Evolutionary conservation across 2,797 vertebrate genomes (phyloP), one percentile per base, ranked within the genome.

Genomic region (Characodon lateralis): DNA sequence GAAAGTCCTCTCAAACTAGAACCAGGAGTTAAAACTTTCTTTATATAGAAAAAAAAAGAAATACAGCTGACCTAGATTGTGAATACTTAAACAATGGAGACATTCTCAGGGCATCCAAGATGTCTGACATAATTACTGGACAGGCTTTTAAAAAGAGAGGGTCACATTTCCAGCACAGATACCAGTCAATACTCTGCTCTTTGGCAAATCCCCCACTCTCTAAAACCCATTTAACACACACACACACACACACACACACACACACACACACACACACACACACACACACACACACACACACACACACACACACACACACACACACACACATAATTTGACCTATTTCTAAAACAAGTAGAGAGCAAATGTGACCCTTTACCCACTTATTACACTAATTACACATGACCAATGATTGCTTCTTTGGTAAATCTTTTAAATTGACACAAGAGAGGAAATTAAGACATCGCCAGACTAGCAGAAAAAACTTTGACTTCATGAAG

Each of bases 301-400:
- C 72, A 48, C 69, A 35, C 59, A 89, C 83, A 82, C 78, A 81
- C 69, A 69, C 78, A 82, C 84, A 74, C 41, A 89, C 82, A 84
- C 79, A 80, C 66, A 66, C 79, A 81, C 84, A 74, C 48, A 43
- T 41, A 59, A 51, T 84, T 46, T 90, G 91, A 94, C 93, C 94
- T 88, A 93, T 80, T 92, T 95, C 72, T 86, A 84, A 73, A 85
- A 66, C 53, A 58, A 77, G 70, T 53, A 26, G 73, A 80, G 89
- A 89, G 81, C 85, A 84, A 83, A 87, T 79, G 69, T 86, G 91
- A 94, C 89, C 92, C 91, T 90, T 92, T 86, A 87, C 88, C 86
- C 81, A 91, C 80, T 92, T 93, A 94, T 92, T 91, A 90, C 78
- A 90, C 85, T 92, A 94, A 94, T 94, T 93, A 92, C 93, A 91